phyloP scores from a whole-genome alignment of 2,797 vertebrate species.

The Cuculus canorus region DNA sequence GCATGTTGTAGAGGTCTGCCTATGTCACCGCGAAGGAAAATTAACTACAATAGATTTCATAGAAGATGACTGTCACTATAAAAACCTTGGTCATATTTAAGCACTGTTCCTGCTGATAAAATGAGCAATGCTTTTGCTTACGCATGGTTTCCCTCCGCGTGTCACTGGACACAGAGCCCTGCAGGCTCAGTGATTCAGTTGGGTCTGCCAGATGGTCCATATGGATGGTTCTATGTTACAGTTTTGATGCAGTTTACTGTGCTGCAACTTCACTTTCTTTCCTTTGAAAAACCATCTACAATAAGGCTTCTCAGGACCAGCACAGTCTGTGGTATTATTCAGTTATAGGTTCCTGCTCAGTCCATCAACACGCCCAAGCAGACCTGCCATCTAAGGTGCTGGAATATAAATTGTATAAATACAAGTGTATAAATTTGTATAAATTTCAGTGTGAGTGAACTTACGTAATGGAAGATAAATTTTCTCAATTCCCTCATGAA shows the following conservation, averaged over 20 bases:
- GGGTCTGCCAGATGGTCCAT: constrained; percentile 34
- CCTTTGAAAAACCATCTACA: fast-evolving
- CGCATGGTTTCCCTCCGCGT: not conserved
- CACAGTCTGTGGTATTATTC: not conserved
- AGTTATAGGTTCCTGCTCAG: not conserved
- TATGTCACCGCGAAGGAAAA: not conserved
- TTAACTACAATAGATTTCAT: not conserved
- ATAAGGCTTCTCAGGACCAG: not conserved
- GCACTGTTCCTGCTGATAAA: not conserved
- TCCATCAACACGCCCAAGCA: not conserved
- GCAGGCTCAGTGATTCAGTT: not conserved
- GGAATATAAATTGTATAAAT: no score
- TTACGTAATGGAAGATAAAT: fast-evolving
- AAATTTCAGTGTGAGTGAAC: fast-evolving
- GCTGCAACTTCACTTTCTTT: not conserved
- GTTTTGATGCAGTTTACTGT: not conserved
- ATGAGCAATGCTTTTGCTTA: not conserved
- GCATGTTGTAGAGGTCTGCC: not conserved
- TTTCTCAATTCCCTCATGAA: not conserved
- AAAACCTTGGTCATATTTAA: not conserved
- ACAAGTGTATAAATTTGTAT: no score
- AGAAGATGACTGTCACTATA: not conserved
- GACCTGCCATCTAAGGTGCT: not conserved
- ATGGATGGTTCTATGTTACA: not conserved
- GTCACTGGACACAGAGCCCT: not conserved